Evolutionary conservation across 2,888 invertebrate genomes (phyloP).

Genomic region (Drosophila setosimentum): DNA sequence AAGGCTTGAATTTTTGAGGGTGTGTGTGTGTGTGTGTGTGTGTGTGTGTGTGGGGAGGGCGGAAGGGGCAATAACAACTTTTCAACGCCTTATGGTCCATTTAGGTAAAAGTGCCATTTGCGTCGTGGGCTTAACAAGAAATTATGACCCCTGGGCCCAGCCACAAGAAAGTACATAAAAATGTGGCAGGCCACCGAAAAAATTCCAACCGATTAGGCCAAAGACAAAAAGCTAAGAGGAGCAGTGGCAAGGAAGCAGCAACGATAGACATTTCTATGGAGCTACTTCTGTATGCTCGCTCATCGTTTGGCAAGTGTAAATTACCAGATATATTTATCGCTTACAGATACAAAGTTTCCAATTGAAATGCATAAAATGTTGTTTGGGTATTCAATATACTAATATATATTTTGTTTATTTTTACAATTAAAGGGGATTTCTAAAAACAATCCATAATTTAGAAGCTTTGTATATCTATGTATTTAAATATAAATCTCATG

Average conservation of each 20-base stretch:
- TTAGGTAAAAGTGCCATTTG: slow-evolving; percentile 83
- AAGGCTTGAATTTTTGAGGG: slow-evolving; percentile 23
- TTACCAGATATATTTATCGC: slow-evolving; percentile 8
- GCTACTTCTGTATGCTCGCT: neutral
- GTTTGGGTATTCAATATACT: neutral
- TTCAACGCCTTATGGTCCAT: slow-evolving; percentile 83
- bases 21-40: slow-evolving; percentile 17
- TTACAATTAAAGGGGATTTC: neutral
- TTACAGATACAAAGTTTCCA: neutral
- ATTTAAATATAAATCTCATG: neutral
- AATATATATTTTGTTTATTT: neutral
- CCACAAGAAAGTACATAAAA: slow-evolving; percentile 44
- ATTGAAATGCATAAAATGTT: neutral
- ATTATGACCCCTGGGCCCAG: slow-evolving; percentile 75
- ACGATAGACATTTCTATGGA: neutral
- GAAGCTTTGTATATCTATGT: neutral
- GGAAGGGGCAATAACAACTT: slow-evolving; percentile 69
- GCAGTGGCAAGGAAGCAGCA: neutral
- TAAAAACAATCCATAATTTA: neutral
- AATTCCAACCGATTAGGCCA: slow-evolving; percentile 6
- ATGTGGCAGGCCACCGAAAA: slow-evolving; percentile 15
- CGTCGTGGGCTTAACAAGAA: slow-evolving; percentile 81
- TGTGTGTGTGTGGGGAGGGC: slow-evolving; percentile 14
- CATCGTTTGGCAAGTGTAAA: slow-evolving; percentile 4
- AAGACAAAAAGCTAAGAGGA: neutral